These are phyloP conservation scores for Daboia siamensis DNA, from an alignment of 2,113 vertebrate species.

Conservation along the genomic window DNA sequence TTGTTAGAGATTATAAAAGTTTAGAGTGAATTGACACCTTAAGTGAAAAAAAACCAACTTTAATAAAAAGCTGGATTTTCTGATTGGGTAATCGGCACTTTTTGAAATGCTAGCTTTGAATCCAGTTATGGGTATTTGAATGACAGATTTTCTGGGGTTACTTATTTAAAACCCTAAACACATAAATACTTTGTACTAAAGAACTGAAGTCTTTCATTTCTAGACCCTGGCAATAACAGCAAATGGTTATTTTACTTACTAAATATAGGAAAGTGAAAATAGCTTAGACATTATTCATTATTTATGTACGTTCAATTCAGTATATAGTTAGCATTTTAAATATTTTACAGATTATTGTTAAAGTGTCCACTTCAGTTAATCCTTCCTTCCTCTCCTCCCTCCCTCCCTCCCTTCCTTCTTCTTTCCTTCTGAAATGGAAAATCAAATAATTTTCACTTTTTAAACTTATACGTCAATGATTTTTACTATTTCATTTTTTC, in stretches of 20 bases:
- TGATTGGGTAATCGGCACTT: conserved; percentile 15
- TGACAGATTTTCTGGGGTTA: background rate
- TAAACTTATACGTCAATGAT: no score
- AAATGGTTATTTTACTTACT: background rate
- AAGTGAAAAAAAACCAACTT: conserved; percentile 47
- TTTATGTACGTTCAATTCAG: background rate
- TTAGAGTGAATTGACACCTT: conserved; percentile 38
- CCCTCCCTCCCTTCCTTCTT: no score
- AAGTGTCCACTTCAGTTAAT: background rate
- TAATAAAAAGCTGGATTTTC: conserved; percentile 6
- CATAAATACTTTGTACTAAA: background rate
- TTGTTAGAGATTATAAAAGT: conserved; percentile 49
- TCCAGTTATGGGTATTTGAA: background rate
- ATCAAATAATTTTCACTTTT: no score
- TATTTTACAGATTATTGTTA: background rate
- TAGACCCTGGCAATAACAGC: background rate
- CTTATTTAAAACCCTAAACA: conserved; percentile 19
- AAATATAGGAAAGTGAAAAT: background rate
- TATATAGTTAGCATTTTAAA: background rate
- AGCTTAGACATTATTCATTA: background rate
- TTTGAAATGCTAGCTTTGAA: background rate
- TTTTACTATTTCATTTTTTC: no score
- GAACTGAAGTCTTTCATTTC: background rate
- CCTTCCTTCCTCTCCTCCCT: background rate
- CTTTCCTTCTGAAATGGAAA: no score